Evolutionary conservation across 2,888 invertebrate genomes (phyloP).

Genomic region (Phania funesta): DNA sequence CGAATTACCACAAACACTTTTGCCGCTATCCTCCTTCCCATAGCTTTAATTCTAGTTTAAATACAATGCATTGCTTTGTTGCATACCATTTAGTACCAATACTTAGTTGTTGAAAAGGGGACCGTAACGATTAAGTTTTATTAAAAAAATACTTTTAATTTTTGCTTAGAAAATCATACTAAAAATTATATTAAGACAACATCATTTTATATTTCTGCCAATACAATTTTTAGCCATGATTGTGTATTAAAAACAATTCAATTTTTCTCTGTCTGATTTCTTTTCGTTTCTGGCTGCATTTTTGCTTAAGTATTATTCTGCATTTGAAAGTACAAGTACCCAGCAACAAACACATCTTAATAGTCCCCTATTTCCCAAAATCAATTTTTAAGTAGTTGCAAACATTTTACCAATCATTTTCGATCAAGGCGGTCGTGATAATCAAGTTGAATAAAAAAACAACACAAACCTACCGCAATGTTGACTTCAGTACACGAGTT

Average conservation of each 20-base stretch:
- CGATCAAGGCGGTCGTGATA: slow-evolving; percentile 8
- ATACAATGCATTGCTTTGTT: too few relatives aligned
- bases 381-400: slow-evolving; percentile 45
- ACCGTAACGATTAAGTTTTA: too few relatives aligned
- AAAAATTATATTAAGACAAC: background rate
- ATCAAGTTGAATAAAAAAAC: background rate
- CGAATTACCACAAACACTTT: too few relatives aligned
- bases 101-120: too few relatives aligned
- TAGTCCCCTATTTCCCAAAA: slow-evolving; percentile 9
- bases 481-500: slow-evolving; percentile 27
- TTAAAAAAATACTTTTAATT: too few relatives aligned
- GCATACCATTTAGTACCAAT: too few relatives aligned
- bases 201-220: slow-evolving; percentile 1
- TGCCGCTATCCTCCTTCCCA: too few relatives aligned
- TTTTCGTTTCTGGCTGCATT: background rate
- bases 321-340: slow-evolving; percentile 11
- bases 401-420: slow-evolving; percentile 56
- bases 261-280: background rate
- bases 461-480: slow-evolving; percentile 64
- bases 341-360: slow-evolving; percentile 6
- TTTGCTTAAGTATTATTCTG: background rate
- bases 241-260: slow-evolving; percentile 16
- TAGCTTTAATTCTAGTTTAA: too few relatives aligned
- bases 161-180: background rate
- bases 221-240: background rate